Conservation (phyloP, 2,888 invertebrate species). For the Fabriciana adippe region DNA sequence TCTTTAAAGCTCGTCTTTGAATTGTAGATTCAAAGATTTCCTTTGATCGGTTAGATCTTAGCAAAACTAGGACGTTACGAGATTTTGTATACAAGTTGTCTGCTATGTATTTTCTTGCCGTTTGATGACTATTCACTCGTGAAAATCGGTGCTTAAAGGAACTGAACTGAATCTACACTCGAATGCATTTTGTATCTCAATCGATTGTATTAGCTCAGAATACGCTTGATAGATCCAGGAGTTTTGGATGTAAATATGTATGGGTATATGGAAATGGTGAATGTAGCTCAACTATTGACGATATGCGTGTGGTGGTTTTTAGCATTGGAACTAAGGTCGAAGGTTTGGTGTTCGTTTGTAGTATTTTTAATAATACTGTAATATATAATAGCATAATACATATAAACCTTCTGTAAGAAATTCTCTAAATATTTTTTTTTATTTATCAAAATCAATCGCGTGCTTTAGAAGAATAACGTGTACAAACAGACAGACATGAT, state of each 20-base stretch:
- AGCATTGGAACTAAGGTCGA: no score
- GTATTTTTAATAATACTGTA: no score
- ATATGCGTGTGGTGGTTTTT: no score
- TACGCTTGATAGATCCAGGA: neutral
- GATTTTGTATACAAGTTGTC: constrained; percentile 15
- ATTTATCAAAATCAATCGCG: no score
- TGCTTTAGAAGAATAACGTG: no score
- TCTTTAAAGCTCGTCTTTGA: neutral
- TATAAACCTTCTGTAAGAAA: no score
- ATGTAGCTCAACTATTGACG: no score
- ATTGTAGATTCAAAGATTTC: neutral
- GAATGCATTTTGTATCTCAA: constrained; percentile 23
- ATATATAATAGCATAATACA: no score
- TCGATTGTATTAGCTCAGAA: constrained; percentile 22
- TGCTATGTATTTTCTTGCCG: constrained; percentile 28
- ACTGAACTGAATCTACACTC: constrained; percentile 24
- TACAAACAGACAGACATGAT: no score
- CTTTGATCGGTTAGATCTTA: constrained; percentile 4
- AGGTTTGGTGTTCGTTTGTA: no score
- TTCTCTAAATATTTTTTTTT: no score
- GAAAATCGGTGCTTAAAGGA: constrained; percentile 31
- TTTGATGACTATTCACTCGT: constrained; percentile 36
- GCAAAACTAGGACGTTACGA: constrained; percentile 15
- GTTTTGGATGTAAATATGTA: neutral
- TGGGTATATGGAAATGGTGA: neutral